phyloP scores from a whole-genome alignment of 2,113 vertebrate genomes.

The Protomyctophum bolini region DNA sequence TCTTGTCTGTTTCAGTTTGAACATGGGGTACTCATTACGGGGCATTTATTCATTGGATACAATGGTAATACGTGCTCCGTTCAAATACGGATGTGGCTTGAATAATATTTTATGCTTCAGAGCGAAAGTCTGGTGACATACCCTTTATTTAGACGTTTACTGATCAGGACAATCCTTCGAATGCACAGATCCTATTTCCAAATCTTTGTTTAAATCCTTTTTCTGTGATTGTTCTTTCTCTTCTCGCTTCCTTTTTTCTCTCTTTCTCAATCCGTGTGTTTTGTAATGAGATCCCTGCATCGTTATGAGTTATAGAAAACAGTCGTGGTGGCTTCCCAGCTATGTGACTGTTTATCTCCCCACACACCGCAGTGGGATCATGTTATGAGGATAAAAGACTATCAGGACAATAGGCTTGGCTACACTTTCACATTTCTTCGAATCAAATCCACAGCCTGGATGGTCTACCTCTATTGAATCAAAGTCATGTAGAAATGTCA shows the following conservation, averaged over 20 bases:
- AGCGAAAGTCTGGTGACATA: constrained; percentile 53
- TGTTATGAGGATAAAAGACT: constrained; percentile 60
- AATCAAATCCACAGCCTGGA: constrained; percentile 48
- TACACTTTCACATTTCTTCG: constrained; percentile 50
- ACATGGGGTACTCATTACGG: constrained; percentile 4
- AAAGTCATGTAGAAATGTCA: constrained; percentile 54
- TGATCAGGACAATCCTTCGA: constrained; percentile 53
- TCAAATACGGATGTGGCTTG: constrained; percentile 45
- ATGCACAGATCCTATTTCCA: constrained; percentile 56
- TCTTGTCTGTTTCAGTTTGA: constrained; percentile 28
- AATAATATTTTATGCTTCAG: constrained; percentile 30
- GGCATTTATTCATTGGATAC: constrained; percentile 41
- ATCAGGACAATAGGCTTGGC: constrained; percentile 63
- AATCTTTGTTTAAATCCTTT: constrained; percentile 55
- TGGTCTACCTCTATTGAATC: constrained; percentile 33
- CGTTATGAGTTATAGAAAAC: constrained; percentile 70
- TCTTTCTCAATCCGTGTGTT: constrained; percentile 65
- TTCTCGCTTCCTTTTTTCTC: constrained; percentile 43
- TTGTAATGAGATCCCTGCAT: constrained; percentile 68
- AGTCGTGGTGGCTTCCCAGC: constrained; percentile 65
- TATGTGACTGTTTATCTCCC: constrained; percentile 71
- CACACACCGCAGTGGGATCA: constrained; percentile 56
- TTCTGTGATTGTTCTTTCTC: constrained; percentile 54
- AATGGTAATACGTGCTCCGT: constrained; percentile 25
- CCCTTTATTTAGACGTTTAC: constrained; percentile 56